Base-by-base conservation (phyloP, 2,797 vertebrate species). In the Lemur catta region DNA sequence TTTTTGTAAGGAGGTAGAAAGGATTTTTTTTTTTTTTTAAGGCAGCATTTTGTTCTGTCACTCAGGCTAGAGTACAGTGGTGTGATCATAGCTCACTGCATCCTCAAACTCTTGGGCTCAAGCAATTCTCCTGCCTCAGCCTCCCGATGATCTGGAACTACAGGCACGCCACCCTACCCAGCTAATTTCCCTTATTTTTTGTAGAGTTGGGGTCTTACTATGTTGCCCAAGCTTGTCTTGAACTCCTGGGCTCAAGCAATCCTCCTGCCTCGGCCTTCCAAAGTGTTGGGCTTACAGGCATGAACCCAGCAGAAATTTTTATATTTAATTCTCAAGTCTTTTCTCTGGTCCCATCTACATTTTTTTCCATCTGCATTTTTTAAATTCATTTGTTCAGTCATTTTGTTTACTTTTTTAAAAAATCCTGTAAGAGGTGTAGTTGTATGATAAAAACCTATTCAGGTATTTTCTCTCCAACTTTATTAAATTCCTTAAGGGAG, bases 1-100 rank as follows among this genome's bases (percentile, higher is more conserved):
- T 93, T 89, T 90, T 91, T 92, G 30, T 93, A 84, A 90, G 65
- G 26, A 95, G 20, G 24, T 41, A 94, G 38, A 59, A 65, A 65
- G 41, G 22, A 7, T 26, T 71, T 72, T 41, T 71, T 43, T 43
- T 28, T 20, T 6, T 22, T n/a, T 22, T n/a, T 76, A 65, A 65
- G 63, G n/a, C 15, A 65, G 63, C 33, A 17, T 65, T 65, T 65
- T 65, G 33, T 65, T n/a, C 63, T 65, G 33, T n/a, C 63, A 18
- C 15, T 17, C 63, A 65, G 33, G 63, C 63, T 65, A 17, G 63
- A 67, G 63, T 67, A 7, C 33, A n/a, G 63, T 65, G 63, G 15
- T 33, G 1, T 17, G 33, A 65, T 67, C 63, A 67, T n/a, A 67
- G 63, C 63, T n/a, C 7, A 67, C 63, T 35, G n/a, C 17, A 67